phyloP scores from a whole-genome alignment of 2,888 invertebrate genomes.

The Tillus elongatus region DNA sequence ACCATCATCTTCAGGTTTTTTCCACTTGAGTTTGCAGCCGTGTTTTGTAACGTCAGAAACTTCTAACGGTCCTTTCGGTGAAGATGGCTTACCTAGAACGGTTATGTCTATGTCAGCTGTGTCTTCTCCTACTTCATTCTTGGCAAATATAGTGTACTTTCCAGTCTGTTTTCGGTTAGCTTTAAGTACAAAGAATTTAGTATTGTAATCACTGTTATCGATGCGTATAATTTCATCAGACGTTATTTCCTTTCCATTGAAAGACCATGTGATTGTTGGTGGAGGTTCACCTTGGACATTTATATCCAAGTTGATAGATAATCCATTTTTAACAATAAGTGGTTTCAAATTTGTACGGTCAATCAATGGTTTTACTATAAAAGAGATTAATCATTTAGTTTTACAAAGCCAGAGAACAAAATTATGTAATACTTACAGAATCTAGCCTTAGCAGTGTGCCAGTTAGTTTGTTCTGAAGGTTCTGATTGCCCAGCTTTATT shows the following conservation, averaged over 20 bases:
- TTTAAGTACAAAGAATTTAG: slow-evolving; percentile 79
- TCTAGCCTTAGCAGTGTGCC: slow-evolving; percentile 81
- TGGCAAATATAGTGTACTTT: slow-evolving; percentile 80
- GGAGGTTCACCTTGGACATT: slow-evolving; percentile 90
- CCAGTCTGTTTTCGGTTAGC: slow-evolving; percentile 75
- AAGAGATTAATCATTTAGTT: slow-evolving; percentile 13
- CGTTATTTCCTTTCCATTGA: slow-evolving; percentile 59
- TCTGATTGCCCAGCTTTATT: slow-evolving; percentile 93
- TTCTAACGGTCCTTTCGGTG: slow-evolving; percentile 79
- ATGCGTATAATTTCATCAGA: slow-evolving; percentile 59
- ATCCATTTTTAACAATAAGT: slow-evolving; percentile 78
- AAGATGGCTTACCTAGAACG: slow-evolving; percentile 66
- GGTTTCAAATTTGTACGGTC: slow-evolving; percentile 82
- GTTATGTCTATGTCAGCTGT: slow-evolving; percentile 83
- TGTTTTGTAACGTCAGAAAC: slow-evolving; percentile 84
- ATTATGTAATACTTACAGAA: slow-evolving; percentile 60
- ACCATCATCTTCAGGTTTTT: slow-evolving; percentile 93
- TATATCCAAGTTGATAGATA: slow-evolving; percentile 78
- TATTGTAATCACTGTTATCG: slow-evolving; percentile 81
- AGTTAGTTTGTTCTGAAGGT: slow-evolving; percentile 84
- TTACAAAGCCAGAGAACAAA: neutral
- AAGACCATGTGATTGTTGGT: slow-evolving; percentile 83
- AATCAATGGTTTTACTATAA: slow-evolving; percentile 85
- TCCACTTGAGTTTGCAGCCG: slow-evolving; percentile 85
- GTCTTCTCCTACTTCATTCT: slow-evolving; percentile 89